Evolutionary conservation across 2,113 vertebrate genomes (phyloP), one percentile per base, ranked within the genome.

Genomic region (Heliornis fulica): DNA sequence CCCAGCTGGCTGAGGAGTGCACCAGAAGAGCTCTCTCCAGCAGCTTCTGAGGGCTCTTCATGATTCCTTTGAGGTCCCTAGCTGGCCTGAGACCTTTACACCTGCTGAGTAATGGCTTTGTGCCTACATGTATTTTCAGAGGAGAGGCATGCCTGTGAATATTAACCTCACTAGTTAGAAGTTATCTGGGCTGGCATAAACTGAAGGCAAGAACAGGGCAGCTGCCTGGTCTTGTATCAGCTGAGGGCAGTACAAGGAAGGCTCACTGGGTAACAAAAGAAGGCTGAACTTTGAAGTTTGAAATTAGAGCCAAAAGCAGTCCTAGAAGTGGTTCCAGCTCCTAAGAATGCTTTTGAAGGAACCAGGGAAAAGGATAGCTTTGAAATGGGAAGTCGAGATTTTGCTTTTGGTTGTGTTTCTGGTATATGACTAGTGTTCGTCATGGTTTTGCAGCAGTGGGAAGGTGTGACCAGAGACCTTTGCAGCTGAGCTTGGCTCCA

Each of bases 401-500:
- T 93, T 85, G 29, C 22, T 83, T 87, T 95, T 80, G 3, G 0
- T 53, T 57, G n/a, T 15, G 43, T 72, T 86, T 76, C 26, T 86
- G 34, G 10, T 3, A 0, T 61, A 15, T 57, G 34, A 21, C 6
- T 46, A 18, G 13, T 43, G 48, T 72, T 0, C 1, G 72, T 81
- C 32, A 40, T 11, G 46, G 41, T 63, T 66, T 77, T 89, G 81
- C 26, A 77, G 68, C 22, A 54, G 12, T 34, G 65, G 54, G 51
- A 83, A 79, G 23, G 11, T 53, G 29, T 16, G 56, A 68, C n/a
- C 41, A 54, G 41, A 88, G 38, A 76, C 18, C 23, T 15, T n/a
- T 50, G 32, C 21, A 23, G 16, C 29, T 48, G 65, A 79, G 19
- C 53, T 31, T 83, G 63, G 31, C 50, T 81, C 50, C 25, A 36